Evolutionary conservation across 2,113 vertebrate species (phyloP), one percentile per base, ranked within the genome.

Genomic region (Orycteropus afer): DNA sequence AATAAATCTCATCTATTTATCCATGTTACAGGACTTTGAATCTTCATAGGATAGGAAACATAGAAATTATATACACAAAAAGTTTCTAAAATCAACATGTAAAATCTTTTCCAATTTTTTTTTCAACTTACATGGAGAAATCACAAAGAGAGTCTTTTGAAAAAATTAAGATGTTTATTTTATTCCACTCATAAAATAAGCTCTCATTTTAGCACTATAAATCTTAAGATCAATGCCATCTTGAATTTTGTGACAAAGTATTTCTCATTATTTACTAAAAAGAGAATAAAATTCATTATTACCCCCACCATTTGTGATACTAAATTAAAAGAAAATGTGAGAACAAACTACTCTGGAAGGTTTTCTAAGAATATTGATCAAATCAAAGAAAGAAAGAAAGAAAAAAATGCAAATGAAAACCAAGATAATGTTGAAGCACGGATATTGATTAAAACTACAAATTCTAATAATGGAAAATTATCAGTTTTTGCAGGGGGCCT

Each of bases 401-500:
- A 57, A 95, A 23, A 76, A 61, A 73, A 93, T 15, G 6, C 14
- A 89, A 74, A 82, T 79, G 9, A n/a, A 71, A 61, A 78, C 9
- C 76, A 23, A 88, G 63, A 79, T 82, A 91, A 67, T 4, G 89
- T 15, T 73, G 0, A 85, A 10, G 18, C 29, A 82, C 32, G 63
- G 8, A 47, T 67, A 89, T 94, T 86, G 67, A 95, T 86, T 86
- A 49, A n/a, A 85, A 55, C 34, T 53, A 53, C 81, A 23, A 63
- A 76, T 65, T 94, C 65, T 94, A 61, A 94, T 59, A 88, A 85
- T 55, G 59, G 59, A 78, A 90, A 93, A 25, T 83, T 91, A 91
- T 37, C 22, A 69, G 23, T 59, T 83, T 92, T 90, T 84, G 29
- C 34, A 80, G 51, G 49, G 76, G 13, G 34, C 37, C 74, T 71